Base-by-base conservation (phyloP, 2,797 vertebrate genomes). In the Tauraco hartlaubi region DNA sequence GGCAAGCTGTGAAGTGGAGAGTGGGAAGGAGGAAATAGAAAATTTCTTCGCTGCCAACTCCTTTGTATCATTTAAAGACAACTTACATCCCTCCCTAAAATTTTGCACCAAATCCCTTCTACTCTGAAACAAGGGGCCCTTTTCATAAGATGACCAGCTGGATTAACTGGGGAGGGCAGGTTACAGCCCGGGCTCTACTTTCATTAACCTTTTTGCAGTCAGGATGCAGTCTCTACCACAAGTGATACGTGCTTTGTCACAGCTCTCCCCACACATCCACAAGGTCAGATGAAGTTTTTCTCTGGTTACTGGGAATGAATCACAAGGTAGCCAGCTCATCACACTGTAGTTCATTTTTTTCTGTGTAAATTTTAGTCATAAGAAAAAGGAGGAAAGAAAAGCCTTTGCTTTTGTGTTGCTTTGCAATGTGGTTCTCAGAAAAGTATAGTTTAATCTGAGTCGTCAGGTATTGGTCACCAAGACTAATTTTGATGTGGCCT, bases 11-110 rank as follows among this genome's bases (percentile, higher is more conserved):
- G 86, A 95, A 94, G 77, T 44, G 51, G 33, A 33, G 83, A 96
- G 80, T 79, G 77, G 83, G 90, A 95, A 94, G 74, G 29, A 93
- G 90, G 86, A 95, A 95, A 90, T 9, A 85, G 74, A 93, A 96
- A 72, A 16, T 75, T 93, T 88, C 51, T 92, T 90, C 54, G 28
- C 54, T 68, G 66, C 49, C 77, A 88, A 25, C 69, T 96, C 77
- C 67, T 76, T 74, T 92, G 58, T 91, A 79, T 81, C 55, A 41
- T 92, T 94, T 88, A 90, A 66, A 41, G 35, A 81, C 62, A 88
- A 84, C 39, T 88, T 86, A 55, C 39, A 92, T 69, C 54, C 62
- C 48, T 81, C n/a, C 62, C 63, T 85, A 68, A n/a, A 44, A 72
- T 75, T 44, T 66, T 85, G 49, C 55, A 86, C n/a, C 69, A 75